phyloP scores from a whole-genome alignment of 2,113 vertebrate genomes.

The Channa maculata region DNA sequence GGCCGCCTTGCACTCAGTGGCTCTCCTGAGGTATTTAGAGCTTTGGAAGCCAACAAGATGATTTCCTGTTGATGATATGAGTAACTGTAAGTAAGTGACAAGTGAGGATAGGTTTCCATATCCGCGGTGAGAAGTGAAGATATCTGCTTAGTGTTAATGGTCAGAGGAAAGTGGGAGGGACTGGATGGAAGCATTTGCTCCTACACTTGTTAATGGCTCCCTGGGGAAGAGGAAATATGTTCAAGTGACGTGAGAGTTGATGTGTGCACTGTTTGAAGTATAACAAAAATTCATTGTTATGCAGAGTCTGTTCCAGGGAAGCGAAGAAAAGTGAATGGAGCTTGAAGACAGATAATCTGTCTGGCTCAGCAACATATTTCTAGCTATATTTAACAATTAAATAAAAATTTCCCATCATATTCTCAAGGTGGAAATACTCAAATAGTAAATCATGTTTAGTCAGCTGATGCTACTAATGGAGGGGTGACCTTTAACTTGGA shows the following conservation, averaged over 20 bases:
- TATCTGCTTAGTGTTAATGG: slow-evolving; percentile 58
- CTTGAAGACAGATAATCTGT: no score
- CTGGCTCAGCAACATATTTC: no score
- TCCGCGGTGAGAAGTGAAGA: slow-evolving; percentile 56
- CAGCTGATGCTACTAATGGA: no score
- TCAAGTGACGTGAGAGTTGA: slow-evolving; percentile 48
- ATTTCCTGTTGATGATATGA: slow-evolving; percentile 76
- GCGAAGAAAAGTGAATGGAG: not conserved
- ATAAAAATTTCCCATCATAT: no score
- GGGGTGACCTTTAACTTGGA: no score
- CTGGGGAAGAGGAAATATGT: slow-evolving; percentile 42
- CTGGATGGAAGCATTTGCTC: slow-evolving; percentile 61
- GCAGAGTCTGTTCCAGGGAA: not conserved
- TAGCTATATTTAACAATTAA: no score
- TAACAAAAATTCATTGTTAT: slow-evolving; percentile 7
- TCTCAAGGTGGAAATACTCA: no score
- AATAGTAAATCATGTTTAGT: no score
- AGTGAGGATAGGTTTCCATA: slow-evolving; percentile 64
- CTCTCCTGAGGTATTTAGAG: slow-evolving; percentile 60
- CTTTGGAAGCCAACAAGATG: slow-evolving; percentile 38
- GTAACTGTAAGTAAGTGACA: slow-evolving; percentile 75
- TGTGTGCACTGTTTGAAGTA: slow-evolving; percentile 21
- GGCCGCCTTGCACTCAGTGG: slow-evolving; percentile 39
- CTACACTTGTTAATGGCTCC: slow-evolving; percentile 60
- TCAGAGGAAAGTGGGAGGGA: slow-evolving; percentile 51